Percentiles rank a stretch among this genome's conserved stretches.
phyloP scores from a whole-genome alignment of 2,888 invertebrate species.

The Chrysotoxum bicinctum region DNA sequence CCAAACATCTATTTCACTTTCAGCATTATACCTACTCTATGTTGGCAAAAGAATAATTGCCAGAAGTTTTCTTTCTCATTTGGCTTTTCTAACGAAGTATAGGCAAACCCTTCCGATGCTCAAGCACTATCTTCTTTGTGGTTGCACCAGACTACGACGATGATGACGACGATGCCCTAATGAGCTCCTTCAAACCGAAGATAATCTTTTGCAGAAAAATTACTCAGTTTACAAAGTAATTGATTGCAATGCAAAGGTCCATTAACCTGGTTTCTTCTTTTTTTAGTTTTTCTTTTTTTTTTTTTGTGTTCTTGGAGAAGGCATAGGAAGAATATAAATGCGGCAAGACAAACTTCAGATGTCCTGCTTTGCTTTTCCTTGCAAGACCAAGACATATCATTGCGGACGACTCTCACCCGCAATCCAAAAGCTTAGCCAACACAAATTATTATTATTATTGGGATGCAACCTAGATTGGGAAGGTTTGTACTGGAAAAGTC shows the following conservation, averaged over 20 bases:
- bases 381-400: background rate
- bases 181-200: slow-evolving; percentile 63
- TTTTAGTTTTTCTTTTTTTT: background rate
- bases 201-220: slow-evolving; percentile 68
- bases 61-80: slow-evolving; percentile 30
- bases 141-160: slow-evolving; percentile 48
- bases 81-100: slow-evolving; percentile 26
- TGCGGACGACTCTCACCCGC: slow-evolving; percentile 51
- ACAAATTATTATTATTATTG: slow-evolving; percentile 69
- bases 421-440: slow-evolving; percentile 68
- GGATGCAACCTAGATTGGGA: slow-evolving; percentile 63
- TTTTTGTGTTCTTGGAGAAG: slow-evolving; percentile 13
- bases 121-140: slow-evolving; percentile 46
- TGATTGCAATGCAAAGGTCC: slow-evolving; percentile 71
- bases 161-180: slow-evolving; percentile 42
- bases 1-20: slow-evolving; percentile 31
- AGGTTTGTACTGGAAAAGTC: slow-evolving; percentile 42
- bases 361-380: slow-evolving; percentile 24
- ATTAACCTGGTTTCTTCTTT: slow-evolving; percentile 57
- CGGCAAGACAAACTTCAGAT: slow-evolving; percentile 42
- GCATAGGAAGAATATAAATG: slow-evolving; percentile 21
- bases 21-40: background rate
- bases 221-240: slow-evolving; percentile 70
- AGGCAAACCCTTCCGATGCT: slow-evolving; percentile 27
- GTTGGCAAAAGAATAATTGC: slow-evolving; percentile 28